Evolutionary conservation across 2,797 vertebrate genomes (phyloP), one percentile per base, ranked within the genome.

Genomic region (Discoglossus pictus): DNA sequence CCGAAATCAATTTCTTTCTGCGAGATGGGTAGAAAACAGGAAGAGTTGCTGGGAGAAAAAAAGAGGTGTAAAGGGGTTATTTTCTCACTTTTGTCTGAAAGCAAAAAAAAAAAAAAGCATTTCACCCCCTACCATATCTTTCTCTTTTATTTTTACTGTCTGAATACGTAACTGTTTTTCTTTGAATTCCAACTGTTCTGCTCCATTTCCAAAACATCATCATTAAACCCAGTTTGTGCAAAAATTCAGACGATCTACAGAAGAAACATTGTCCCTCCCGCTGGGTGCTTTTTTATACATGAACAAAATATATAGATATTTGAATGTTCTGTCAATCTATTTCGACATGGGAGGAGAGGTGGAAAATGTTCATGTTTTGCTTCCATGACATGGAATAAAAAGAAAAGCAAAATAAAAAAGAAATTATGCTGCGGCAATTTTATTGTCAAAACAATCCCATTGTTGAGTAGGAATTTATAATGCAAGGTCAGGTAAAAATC

Each of bases 1-100:
- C 76, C 5, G 0, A 58, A 77, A 79, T 77, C 79, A 73, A 76
- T 78, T 76, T 76, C 72, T 61, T n/a, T 9, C 25, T 0, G 17
- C 25, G 61, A 61, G 76, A 47, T 71, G 74, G 72, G 20, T 9
- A 71, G 67, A 61, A 61, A 39, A 13, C 2, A 2, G 52, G 62
- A 64, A 50, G 65, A 42, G 21, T 1, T 0, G 5, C 53, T 13
- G 27, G 61, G 59, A 51, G 55, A 53, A 43, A 52, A 35, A 40
- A 54, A 71, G 42, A 64, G 52, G 61, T 64, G 61, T 59, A 71
- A 58, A 65, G 38, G 61, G 68, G 68, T 71, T 71, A 71, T 71
- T 71, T 71, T 65, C 54, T 71, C 53, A 64, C 61, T 71, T 71
- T 71, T 64, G 53, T 64, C 36, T 65, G 61, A 63, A 54, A 62